Evolutionary conservation across 2,888 invertebrate species (phyloP).

Genomic region (Aphidoletes aphidimyza): DNA sequence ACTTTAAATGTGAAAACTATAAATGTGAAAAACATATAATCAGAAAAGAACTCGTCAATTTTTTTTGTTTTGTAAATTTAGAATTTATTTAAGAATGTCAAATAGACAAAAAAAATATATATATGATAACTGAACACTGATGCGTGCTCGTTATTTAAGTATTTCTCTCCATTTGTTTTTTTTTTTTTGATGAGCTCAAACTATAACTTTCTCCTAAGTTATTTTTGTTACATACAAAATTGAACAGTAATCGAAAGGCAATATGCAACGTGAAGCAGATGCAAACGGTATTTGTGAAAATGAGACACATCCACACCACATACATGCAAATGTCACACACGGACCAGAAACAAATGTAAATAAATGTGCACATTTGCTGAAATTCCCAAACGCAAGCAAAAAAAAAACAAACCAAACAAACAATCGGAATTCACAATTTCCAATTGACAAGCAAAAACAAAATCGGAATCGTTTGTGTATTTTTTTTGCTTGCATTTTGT

Average conservation of each 20-base stretch:
- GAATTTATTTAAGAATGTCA: neutral
- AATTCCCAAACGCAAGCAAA: neutral
- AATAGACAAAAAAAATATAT: too few relatives aligned
- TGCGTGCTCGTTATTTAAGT: neutral
- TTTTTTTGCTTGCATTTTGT: too few relatives aligned
- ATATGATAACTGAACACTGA: neutral
- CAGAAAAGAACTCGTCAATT: too few relatives aligned
- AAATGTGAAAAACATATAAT: too few relatives aligned
- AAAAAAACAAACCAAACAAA: too few relatives aligned
- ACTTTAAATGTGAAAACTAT: too few relatives aligned
- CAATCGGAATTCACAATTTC: neutral
- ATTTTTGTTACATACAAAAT: neutral
- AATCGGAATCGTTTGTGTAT: too few relatives aligned
- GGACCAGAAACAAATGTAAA: neutral
- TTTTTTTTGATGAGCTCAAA: neutral
- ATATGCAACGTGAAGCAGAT: slow-evolving; percentile 3
- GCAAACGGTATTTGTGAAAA: neutral
- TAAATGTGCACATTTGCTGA: neutral
- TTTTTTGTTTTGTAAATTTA: neutral
- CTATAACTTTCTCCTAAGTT: too few relatives aligned
- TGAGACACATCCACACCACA: neutral
- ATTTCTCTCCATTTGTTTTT: neutral
- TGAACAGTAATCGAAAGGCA: neutral
- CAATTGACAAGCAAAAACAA: neutral
- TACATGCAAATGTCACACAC: neutral